These are phyloP conservation scores for Artibeus lituratus DNA, from an alignment of 2,797 vertebrate genomes.

Conservation along the genomic window DNA sequence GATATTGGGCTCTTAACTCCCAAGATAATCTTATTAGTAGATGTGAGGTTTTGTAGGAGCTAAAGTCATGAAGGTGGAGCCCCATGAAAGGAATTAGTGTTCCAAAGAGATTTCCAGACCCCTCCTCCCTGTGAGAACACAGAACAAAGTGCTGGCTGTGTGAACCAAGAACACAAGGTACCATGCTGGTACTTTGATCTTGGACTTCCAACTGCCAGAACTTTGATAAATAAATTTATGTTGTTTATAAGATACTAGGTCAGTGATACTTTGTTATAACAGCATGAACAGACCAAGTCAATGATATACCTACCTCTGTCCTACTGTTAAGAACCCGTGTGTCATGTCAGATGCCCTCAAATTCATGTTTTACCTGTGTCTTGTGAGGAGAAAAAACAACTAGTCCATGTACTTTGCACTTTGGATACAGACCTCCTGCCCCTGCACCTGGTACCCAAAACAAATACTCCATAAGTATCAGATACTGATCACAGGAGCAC, in stretches of 20 bases:
- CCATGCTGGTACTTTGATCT: neutral
- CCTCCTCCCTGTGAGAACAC: neutral
- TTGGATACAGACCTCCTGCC: neutral
- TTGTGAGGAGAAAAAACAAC: neutral
- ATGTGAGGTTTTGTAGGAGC: neutral
- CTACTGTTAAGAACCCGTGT: fast-evolving
- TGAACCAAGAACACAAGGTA: neutral
- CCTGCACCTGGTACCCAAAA: neutral
- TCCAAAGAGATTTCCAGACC: neutral
- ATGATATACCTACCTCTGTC: neutral
- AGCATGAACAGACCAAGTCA: neutral
- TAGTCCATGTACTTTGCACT: neutral
- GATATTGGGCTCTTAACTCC: neutral
- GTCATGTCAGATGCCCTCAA: neutral
- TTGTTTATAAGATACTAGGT: neutral
- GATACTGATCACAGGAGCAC: neutral
- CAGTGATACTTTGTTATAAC: neutral
- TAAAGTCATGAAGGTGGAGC: neutral
- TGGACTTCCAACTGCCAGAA: neutral
- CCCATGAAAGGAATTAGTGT: neutral
- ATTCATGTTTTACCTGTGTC: neutral
- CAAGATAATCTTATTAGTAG: neutral
- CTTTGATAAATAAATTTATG: neutral
- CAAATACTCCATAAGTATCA: neutral
- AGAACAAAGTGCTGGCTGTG: neutral